Percentiles rank a stretch among this genome's conserved stretches.
Evolutionary conservation across 1,140 invertebrate species (phyloP).

Genomic region (Diuraphis noxia): DNA sequence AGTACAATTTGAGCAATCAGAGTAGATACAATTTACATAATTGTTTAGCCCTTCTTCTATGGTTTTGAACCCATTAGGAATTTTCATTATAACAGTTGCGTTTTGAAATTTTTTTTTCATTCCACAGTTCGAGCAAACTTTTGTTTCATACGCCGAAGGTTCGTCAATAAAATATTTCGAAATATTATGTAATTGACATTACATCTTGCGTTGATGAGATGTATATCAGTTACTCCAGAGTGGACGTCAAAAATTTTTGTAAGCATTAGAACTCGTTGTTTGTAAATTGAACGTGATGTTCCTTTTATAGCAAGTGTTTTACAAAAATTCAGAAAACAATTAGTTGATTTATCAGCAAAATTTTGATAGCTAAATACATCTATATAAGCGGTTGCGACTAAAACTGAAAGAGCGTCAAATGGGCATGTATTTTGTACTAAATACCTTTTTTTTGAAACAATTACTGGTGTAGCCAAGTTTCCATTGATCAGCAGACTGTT

Average conservation of each 20-base stretch:
- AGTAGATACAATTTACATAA: too few relatives aligned
- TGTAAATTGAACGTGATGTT: neutral
- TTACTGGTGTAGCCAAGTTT: neutral
- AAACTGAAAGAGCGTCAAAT: neutral
- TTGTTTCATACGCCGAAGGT: neutral
- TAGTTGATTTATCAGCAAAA: neutral
- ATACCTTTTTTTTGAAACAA: neutral
- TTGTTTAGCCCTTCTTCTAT: too few relatives aligned
- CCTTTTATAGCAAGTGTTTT: neutral
- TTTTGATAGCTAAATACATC: neutral
- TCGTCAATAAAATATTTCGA: neutral
- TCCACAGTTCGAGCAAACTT: neutral
- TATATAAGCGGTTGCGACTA: neutral
- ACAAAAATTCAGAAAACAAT: neutral
- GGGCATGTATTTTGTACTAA: neutral
- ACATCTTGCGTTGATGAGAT: neutral
- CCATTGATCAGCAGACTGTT: neutral
- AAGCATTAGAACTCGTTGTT: neutral
- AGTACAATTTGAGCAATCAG: too few relatives aligned
- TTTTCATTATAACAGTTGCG: too few relatives aligned
- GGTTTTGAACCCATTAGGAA: too few relatives aligned
- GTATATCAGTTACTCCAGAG: neutral
- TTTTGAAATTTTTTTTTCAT: too few relatives aligned
- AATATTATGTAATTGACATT: neutral
- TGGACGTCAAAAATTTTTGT: neutral